A percentile compares a stretch with the other conserved stretches of the same genome.
These are phyloP conservation scores for Adelges cooleyi DNA, from an alignment of 1,140 invertebrate species.

Conservation along the genomic window DNA sequence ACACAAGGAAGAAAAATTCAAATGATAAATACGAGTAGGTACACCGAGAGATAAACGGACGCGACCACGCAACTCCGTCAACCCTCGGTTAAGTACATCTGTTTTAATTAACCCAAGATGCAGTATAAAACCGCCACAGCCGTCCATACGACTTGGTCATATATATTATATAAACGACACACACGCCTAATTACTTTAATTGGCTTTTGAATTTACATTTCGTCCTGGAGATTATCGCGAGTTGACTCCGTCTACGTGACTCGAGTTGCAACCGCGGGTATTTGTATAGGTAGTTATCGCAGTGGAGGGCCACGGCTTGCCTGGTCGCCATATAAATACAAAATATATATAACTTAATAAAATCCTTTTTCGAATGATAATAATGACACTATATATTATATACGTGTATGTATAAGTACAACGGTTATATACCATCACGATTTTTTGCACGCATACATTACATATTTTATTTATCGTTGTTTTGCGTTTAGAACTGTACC, in stretches of 20 bases:
- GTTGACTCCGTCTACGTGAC: not conserved
- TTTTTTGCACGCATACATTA: too few relatives aligned
- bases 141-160: not conserved
- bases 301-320: too few relatives aligned
- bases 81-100: slow-evolving; percentile 4
- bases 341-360: too few relatives aligned
- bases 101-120: slow-evolving; percentile 15
- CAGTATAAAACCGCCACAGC: not conserved
- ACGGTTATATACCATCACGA: too few relatives aligned
- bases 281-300: too few relatives aligned
- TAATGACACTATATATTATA: too few relatives aligned
- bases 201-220: slow-evolving; percentile 25
- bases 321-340: too few relatives aligned
- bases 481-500: too few relatives aligned
- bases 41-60: not conserved
- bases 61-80: slow-evolving; percentile 1
- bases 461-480: too few relatives aligned
- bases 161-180: not conserved
- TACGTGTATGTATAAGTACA: too few relatives aligned
- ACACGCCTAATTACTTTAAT: slow-evolving; percentile 23
- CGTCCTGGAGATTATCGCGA: not conserved
- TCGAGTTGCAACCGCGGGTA: not conserved
- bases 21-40: not conserved
- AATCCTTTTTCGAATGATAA: too few relatives aligned
- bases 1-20: too few relatives aligned